A percentile compares a stretch with the other conserved stretches of the same genome.
Evolutionary conservation across 2,888 invertebrate genomes (phyloP).

Genomic region (Eristalis arbustorum): DNA sequence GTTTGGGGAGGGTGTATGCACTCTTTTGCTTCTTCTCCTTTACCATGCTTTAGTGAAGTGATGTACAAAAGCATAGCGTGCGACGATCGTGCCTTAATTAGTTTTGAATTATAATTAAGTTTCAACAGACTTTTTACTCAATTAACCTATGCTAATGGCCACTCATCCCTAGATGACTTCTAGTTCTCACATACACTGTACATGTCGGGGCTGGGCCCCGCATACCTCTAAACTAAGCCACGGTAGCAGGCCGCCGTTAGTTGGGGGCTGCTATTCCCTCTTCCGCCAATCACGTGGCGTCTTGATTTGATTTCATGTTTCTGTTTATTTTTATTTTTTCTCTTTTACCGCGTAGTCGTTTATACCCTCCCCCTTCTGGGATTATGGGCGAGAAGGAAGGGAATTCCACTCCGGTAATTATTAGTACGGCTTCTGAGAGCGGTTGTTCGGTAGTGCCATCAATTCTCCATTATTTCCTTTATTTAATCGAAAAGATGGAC

Average conservation of each 20-base stretch:
- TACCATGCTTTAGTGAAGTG: neutral
- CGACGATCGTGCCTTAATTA: slow-evolving; percentile 55
- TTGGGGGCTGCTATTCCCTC: neutral
- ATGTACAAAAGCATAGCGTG: slow-evolving; percentile 14
- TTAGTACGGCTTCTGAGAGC: slow-evolving; percentile 50
- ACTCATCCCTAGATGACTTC: slow-evolving; percentile 33
- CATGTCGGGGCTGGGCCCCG: neutral
- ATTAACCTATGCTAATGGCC: slow-evolving; percentile 66
- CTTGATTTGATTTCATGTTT: slow-evolving; percentile 50
- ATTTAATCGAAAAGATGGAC: slow-evolving; percentile 31
- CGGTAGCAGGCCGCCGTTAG: neutral
- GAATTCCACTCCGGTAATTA: slow-evolving; percentile 47
- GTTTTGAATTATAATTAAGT: slow-evolving; percentile 69
- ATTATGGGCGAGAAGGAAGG: neutral
- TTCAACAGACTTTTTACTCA: slow-evolving; percentile 68
- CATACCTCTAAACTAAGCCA: neutral
- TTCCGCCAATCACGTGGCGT: slow-evolving; percentile 50
- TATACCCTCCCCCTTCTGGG: neutral
- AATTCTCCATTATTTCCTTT: slow-evolving; percentile 28
- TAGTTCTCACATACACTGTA: neutral
- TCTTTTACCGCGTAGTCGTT: neutral
- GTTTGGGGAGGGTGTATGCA: neutral
- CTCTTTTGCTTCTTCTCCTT: neutral
- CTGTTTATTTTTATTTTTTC: neutral
- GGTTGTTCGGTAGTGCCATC: slow-evolving; percentile 24